Conservation (phyloP, 2,113 vertebrate species). For the Corythaeola cristata region DNA sequence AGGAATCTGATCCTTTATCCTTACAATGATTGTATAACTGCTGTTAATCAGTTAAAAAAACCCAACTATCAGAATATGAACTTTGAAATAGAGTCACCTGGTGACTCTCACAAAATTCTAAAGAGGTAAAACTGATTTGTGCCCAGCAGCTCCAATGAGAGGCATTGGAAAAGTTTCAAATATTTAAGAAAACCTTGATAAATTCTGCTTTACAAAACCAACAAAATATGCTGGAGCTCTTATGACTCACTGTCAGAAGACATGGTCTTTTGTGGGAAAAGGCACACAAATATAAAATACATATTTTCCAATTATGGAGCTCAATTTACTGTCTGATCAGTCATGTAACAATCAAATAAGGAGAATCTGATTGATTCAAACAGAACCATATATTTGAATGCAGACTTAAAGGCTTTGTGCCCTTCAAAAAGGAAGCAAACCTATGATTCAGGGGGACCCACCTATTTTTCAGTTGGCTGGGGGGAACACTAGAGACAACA, state of each 20-base stretch:
- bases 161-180: not conserved
- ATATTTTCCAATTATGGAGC: not conserved
- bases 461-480: not conserved
- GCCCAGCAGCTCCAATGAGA: not conserved
- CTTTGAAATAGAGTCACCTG: not conserved
- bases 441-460: not conserved
- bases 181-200: not conserved
- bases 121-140: not conserved
- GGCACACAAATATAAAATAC: not conserved
- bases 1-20: not conserved
- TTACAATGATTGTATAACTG: not conserved
- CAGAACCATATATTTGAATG: not conserved
- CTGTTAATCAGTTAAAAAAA: not conserved
- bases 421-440: not conserved
- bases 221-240: not conserved
- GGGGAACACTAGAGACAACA: not conserved
- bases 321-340: not conserved
- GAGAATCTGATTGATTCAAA: not conserved
- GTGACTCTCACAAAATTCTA: not conserved
- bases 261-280: not conserved
- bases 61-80: not conserved
- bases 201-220: not conserved
- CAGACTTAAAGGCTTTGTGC: not conserved
- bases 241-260: not conserved
- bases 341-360: not conserved